A percentile compares a stretch with the other conserved stretches of the same genome.
phyloP scores from a whole-genome alignment of 2,797 vertebrate genomes.

The Salmo trutta region DNA sequence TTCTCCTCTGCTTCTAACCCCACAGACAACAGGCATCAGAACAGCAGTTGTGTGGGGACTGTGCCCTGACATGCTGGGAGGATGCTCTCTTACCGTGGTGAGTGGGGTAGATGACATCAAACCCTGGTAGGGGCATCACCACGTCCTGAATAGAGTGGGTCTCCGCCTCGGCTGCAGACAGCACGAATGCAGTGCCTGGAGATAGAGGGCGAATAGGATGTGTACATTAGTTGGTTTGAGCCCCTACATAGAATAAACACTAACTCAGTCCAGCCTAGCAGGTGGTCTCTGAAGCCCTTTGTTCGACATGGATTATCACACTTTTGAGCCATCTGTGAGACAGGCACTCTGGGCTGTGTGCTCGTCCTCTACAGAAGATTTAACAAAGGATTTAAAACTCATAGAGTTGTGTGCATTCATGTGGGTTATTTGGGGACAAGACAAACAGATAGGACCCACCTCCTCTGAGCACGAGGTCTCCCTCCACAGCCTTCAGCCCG shows the following conservation, averaged over 20 bases:
- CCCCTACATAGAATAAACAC: background rate
- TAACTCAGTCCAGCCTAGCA: background rate
- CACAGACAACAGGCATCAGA: no score
- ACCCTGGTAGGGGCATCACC: slow-evolving; percentile 97
- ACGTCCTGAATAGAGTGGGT: slow-evolving; percentile 87
- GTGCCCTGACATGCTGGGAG: background rate
- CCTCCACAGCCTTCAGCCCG: slow-evolving; percentile 87
- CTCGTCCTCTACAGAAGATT: background rate
- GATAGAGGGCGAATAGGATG: background rate
- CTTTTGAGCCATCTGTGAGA: background rate
- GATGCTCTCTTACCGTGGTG: slow-evolving; percentile 83
- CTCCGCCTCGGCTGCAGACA: slow-evolving; percentile 83
- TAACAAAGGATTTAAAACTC: background rate
- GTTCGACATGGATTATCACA: background rate
- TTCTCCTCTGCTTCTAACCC: no score
- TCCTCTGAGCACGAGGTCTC: slow-evolving; percentile 93
- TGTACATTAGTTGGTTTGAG: background rate
- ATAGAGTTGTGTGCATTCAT: no score
- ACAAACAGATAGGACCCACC: slow-evolving; percentile 72
- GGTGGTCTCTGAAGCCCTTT: background rate
- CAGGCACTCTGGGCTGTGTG: background rate
- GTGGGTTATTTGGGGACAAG: no score
- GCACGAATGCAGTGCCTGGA: slow-evolving; percentile 83
- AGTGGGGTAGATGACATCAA: slow-evolving; percentile 93
- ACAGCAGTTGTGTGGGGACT: background rate